Evolutionary conservation across 2,797 vertebrate genomes (phyloP).

Genomic region (Microhierax caerulescens): DNA sequence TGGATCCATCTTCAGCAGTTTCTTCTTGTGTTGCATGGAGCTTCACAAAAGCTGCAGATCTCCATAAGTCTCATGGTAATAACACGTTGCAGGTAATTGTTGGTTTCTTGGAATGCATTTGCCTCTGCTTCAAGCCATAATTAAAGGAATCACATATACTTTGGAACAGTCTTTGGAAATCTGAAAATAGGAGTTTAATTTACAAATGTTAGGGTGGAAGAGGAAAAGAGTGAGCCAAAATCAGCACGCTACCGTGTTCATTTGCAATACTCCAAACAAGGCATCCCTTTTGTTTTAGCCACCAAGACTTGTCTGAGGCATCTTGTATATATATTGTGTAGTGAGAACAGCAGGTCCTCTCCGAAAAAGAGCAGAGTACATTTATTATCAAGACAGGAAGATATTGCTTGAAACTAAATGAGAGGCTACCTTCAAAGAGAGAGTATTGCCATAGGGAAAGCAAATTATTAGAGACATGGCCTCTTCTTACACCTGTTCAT

Average conservation of each 20-base stretch:
- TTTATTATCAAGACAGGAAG: not conserved
- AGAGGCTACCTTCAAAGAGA: not conserved
- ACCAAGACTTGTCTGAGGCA: not conserved
- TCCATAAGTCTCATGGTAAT: constrained; percentile 69
- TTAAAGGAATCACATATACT: constrained; percentile 75
- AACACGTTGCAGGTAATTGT: constrained; percentile 72
- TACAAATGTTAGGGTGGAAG: constrained; percentile 66
- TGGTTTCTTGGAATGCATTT: constrained; percentile 65
- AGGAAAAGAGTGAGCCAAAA: constrained; percentile 66
- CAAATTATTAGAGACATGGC: not conserved
- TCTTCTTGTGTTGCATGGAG: constrained; percentile 40
- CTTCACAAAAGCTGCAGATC: constrained; percentile 60
- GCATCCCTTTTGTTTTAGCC: not conserved
- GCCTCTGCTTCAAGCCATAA: constrained; percentile 74
- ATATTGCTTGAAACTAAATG: not conserved
- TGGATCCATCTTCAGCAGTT: not conserved
- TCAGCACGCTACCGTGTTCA: constrained; percentile 25
- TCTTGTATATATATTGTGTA: not conserved
- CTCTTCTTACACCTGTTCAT: not conserved
- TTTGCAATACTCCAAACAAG: not conserved
- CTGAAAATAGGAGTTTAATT: constrained; percentile 76
- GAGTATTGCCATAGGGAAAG: not conserved
- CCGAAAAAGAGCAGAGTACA: not conserved
- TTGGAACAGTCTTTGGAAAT: constrained; percentile 66
- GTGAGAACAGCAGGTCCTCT: not conserved